These are phyloP conservation scores for Achlya flavicornis DNA, from an alignment of 2,888 invertebrate species.

Conservation along the genomic window DNA sequence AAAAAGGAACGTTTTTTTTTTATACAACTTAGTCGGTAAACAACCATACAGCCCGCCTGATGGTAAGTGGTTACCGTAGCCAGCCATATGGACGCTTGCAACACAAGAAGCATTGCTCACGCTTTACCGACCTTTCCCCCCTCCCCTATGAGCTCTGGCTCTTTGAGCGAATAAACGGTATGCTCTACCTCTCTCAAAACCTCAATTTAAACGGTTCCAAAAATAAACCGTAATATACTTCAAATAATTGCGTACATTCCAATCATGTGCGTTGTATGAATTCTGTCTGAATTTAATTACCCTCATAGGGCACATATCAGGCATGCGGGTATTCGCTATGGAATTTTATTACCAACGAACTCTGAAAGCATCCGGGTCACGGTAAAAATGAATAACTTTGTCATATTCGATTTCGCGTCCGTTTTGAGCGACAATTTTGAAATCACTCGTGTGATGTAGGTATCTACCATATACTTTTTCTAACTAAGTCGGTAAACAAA, in stretches of 20 bases:
- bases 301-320: slow-evolving; percentile 35
- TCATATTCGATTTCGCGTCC: slow-evolving; percentile 17
- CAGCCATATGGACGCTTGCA: too few species aligned
- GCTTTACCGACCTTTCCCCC: too few species aligned
- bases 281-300: slow-evolving; percentile 53
- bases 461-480: background rate
- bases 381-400: slow-evolving; percentile 27
- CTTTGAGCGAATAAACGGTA: too few species aligned
- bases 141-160: too few species aligned
- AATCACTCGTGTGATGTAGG: background rate
- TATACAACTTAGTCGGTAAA: too few species aligned
- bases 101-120: too few species aligned
- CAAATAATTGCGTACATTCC: slow-evolving; percentile 35
- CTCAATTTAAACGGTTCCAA: background rate
- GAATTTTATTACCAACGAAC: slow-evolving; percentile 45
- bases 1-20: too few species aligned
- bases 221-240: slow-evolving; percentile 22
- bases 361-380: slow-evolving; percentile 22
- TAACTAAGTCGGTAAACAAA: too few species aligned
- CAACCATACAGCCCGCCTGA: too few species aligned
- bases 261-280: slow-evolving; percentile 33
- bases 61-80: too few species aligned
- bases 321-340: slow-evolving; percentile 35
- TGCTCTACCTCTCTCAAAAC: too few species aligned
- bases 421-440: background rate